Conservation (phyloP, 1,140 invertebrate genomes). For the Apis mellifera region Amel_HAv3.1 CM009935.2:7083501-7084000, state of each 20-base stretch:
- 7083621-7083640: background rate
- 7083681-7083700: background rate
- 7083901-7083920: conserved; percentile 15
- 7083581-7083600: no score
- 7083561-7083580: no score
- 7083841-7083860: conserved; percentile 12
- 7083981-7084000: no score
- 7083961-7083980: no score
- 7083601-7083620: background rate
- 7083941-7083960: background rate
- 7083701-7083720: background rate
- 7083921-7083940: background rate
- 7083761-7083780: background rate
- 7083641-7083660: background rate
- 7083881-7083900: conserved; percentile 1
- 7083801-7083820: conserved; percentile 11
- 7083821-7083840: background rate
- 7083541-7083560: no score
- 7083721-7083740: background rate
- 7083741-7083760: no score
- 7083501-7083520: no score
- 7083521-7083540: no score
- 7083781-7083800: conserved; percentile 3
- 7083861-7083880: conserved; percentile 17
- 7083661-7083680: background rate